phyloP scores from a whole-genome alignment of 2,888 invertebrate genomes.

The Oscheius sp. region DNA sequence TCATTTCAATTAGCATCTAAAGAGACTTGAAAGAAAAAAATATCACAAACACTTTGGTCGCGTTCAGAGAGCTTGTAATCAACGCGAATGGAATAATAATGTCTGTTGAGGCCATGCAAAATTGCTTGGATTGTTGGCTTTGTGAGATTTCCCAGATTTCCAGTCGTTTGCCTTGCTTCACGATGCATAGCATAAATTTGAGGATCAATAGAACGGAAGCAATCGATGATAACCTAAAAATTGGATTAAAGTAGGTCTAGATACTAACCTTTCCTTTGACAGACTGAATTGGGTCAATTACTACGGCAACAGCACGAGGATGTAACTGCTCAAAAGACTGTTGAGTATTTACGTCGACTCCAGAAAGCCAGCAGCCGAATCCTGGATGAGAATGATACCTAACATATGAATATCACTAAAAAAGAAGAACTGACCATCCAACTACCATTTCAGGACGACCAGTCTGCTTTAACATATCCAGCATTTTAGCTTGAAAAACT shows the following conservation, averaged over 20 bases:
- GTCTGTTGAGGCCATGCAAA: constrained; percentile 54
- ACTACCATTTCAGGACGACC: constrained; percentile 55
- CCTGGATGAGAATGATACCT: constrained; percentile 95
- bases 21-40: no score
- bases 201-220: constrained; percentile 53
- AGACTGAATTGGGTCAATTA: constrained; percentile 98
- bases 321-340: constrained; percentile 79
- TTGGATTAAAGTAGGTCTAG: no score
- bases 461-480: constrained; percentile 46
- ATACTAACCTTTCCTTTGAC: constrained; percentile 90
- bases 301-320: constrained; percentile 97
- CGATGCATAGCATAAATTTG: constrained; percentile 50
- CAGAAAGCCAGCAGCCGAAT: constrained; percentile 97
- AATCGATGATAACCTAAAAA: constrained; percentile 60
- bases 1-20: no score
- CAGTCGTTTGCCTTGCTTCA: constrained; percentile 55
- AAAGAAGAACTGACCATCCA: no score
- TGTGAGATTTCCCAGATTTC: constrained; percentile 47
- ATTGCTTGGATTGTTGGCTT: constrained; percentile 46
- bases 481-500: constrained; percentile 52
- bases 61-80: constrained; percentile 46
- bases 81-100: constrained; percentile 58
- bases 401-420: no score
- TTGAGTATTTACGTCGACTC: constrained; percentile 80
- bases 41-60: no score